Evolutionary conservation across 2,888 invertebrate genomes (phyloP).

Genomic region (Clunio marinus): DNA sequence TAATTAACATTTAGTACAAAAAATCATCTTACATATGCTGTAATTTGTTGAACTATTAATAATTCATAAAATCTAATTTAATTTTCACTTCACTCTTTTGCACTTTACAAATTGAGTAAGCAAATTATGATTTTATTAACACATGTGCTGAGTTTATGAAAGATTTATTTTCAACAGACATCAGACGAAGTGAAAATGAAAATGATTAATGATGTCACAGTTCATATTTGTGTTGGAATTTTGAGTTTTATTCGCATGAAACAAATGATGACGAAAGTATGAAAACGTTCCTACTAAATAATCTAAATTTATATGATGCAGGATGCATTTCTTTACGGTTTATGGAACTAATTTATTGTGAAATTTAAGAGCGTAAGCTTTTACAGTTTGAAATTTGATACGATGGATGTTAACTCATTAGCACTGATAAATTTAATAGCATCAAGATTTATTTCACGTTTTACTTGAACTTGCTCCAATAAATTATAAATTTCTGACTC

Average conservation of each 20-base stretch:
- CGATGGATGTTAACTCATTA: not conserved
- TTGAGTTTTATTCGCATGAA: no score
- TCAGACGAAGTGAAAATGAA: no score
- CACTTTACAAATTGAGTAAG: not conserved
- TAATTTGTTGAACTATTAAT: not conserved
- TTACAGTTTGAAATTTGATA: not conserved
- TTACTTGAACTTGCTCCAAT: no score
- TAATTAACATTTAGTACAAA: no score
- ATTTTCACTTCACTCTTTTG: no score
- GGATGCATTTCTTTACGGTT: conserved; percentile 29
- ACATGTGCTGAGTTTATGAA: not conserved
- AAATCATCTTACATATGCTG: no score
- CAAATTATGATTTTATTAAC: not conserved
- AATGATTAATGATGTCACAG: no score
- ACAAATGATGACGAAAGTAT: not conserved
- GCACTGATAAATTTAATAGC: no score
- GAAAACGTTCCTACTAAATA: conserved; percentile 5
- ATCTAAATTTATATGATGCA: conserved; percentile 27
- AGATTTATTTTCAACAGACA: no score
- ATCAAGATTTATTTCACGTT: no score
- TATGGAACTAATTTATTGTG: conserved; percentile 21
- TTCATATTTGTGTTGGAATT: no score
- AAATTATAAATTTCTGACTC: no score
- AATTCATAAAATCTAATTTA: not conserved
- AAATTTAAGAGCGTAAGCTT: conserved; percentile 1